Evolutionary conservation across 2,113 vertebrate species (phyloP).

Genomic region (Oryzias javanicus): DNA sequence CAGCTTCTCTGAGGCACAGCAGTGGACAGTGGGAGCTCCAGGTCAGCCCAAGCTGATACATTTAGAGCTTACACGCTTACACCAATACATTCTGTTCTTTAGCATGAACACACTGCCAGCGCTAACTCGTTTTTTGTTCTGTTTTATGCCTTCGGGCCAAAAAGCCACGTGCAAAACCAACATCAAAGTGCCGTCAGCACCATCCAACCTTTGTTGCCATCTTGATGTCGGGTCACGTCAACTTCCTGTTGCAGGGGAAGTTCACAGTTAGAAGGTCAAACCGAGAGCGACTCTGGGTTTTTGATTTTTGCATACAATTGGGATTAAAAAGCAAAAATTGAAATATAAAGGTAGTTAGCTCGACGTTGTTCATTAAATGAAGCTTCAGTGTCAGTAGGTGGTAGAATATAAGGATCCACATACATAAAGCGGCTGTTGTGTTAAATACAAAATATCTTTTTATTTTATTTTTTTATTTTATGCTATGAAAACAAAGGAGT

Average conservation of each 20-base stretch:
- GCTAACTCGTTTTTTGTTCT: not conserved
- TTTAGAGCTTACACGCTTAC: slow-evolving; percentile 1
- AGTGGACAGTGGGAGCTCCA: slow-evolving; percentile 56
- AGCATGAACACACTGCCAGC: slow-evolving; percentile 44
- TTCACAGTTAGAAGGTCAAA: slow-evolving; percentile 55
- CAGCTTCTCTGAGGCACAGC: slow-evolving; percentile 15
- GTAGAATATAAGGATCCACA: too few relatives aligned
- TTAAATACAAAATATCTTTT: too few relatives aligned
- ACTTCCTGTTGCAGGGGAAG: slow-evolving; percentile 71
- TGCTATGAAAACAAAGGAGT: too few relatives aligned
- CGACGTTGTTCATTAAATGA: too few relatives aligned
- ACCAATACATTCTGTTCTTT: slow-evolving; percentile 1
- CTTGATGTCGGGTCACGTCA: slow-evolving; percentile 73
- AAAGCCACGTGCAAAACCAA: slow-evolving; percentile 65
- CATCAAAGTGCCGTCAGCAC: slow-evolving; percentile 59
- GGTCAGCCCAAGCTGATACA: slow-evolving; percentile 38
- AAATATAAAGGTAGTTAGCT: too few relatives aligned
- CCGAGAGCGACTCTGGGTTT: not conserved
- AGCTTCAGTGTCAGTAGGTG: too few relatives aligned
- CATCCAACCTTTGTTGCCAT: slow-evolving; percentile 81
- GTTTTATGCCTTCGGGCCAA: slow-evolving; percentile 50
- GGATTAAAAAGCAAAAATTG: too few relatives aligned
- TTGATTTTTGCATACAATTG: too few relatives aligned
- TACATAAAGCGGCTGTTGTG: too few relatives aligned
- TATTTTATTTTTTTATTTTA: too few relatives aligned